Evolutionary conservation across 2,113 vertebrate genomes (phyloP).

Genomic region (Corydoras sp.): DNA sequence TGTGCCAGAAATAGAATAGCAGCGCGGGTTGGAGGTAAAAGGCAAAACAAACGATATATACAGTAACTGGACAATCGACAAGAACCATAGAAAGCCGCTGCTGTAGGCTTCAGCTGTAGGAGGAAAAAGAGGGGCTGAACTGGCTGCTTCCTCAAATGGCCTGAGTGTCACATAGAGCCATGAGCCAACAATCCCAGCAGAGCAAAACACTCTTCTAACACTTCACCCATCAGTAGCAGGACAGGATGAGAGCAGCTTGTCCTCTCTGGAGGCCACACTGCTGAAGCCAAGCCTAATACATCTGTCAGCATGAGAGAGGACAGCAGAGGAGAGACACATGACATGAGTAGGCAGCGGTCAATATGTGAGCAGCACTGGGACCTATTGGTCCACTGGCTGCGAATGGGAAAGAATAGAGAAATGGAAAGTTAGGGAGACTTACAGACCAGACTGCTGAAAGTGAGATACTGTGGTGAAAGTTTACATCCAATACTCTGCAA

Average conservation of each 20-base stretch:
- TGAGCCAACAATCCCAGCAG: constrained; percentile 35
- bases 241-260: constrained; percentile 25
- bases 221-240: constrained; percentile 23
- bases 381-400: constrained; percentile 57
- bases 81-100: constrained; percentile 19
- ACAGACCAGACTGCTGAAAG: too few species aligned
- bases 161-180: constrained; percentile 35
- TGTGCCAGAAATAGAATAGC: constrained; percentile 5
- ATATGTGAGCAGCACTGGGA: constrained; percentile 33
- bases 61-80: constrained; percentile 28
- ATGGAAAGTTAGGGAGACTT: background rate
- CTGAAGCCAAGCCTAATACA: constrained; percentile 38
- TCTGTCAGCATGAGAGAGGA: constrained; percentile 41
- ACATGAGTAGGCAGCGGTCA: constrained; percentile 37
- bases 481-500: too few species aligned
- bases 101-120: constrained; percentile 58
- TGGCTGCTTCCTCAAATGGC: constrained; percentile 57
- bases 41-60: constrained; percentile 20
- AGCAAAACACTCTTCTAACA: constrained; percentile 24
- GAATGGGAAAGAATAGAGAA: constrained; percentile 26
- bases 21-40: background rate
- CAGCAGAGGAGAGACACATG: constrained; percentile 16
- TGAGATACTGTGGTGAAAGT: too few species aligned
- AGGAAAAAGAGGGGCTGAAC: constrained; percentile 51
- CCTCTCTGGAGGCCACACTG: constrained; percentile 37